phyloP scores from a whole-genome alignment of 2,888 invertebrate genomes.

The Diarsia dahlii region DNA sequence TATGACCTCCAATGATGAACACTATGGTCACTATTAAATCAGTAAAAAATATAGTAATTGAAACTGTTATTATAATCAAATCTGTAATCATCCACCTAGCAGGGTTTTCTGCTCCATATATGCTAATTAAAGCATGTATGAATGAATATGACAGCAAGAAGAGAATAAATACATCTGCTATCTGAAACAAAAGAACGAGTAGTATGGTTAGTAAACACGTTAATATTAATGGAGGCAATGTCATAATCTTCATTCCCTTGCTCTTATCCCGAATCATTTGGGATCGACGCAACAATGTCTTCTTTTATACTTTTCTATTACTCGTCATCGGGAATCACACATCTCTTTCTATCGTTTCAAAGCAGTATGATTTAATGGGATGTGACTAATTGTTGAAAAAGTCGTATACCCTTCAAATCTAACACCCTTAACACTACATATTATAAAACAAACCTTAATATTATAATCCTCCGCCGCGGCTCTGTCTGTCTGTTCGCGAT shows the following conservation, averaged over 20 bases:
- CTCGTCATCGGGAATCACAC: too few species aligned
- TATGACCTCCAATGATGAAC: slow-evolving; percentile 38
- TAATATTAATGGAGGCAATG: not conserved
- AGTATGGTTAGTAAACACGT: not conserved
- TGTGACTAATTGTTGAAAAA: not conserved
- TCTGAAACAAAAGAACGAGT: slow-evolving; percentile 10
- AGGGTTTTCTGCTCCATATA: fast-evolving
- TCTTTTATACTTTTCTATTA: too few species aligned
- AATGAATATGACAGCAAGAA: not conserved
- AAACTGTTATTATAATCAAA: not conserved
- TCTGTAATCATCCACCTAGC: fast-evolving
- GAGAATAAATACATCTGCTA: slow-evolving; percentile 3
- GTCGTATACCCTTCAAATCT: not conserved
- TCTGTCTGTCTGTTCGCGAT: too few species aligned
- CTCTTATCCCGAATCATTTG: too few species aligned
- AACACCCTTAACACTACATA: not conserved
- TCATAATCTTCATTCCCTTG: too few species aligned
- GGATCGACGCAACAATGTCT: too few species aligned
- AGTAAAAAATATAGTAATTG: not conserved
- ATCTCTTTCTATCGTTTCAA: too few species aligned
- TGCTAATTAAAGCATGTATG: fast-evolving
- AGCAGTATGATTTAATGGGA: too few species aligned
- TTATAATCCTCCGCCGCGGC: too few species aligned
- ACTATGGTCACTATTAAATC: slow-evolving; percentile 34
- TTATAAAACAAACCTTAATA: too few species aligned